Evolutionary conservation across 2,113 vertebrate genomes (phyloP), one percentile per base, ranked within the genome.

Genomic region (Hippoglossus stenolepis): DNA sequence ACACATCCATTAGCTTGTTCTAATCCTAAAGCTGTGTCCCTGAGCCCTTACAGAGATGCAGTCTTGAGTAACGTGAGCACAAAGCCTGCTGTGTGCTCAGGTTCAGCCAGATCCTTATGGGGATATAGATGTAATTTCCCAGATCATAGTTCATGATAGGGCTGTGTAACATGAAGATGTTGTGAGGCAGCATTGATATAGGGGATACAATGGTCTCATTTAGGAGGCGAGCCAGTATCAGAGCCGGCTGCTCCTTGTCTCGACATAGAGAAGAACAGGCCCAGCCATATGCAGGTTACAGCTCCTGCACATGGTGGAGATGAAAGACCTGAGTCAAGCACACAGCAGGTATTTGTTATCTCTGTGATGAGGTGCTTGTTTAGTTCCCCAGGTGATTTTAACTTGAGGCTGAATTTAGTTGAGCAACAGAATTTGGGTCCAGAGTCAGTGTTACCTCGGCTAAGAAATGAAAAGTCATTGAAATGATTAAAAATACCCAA

Each of bases 111-210:
- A 77, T 75, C 84, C 64, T 79, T 76, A 71, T 47, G 21, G 79
- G 82, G 76, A 80, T 86, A 75, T 77, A 85, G 75, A 82, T 88
- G 84, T 85, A 81, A 89, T 92, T 88, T 85, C 81, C 71, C 47
- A 74, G 91, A 85, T 87, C 87, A 88, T 71, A 79, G 86, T 88
- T 88, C 84, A 82, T 24, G 83, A 82, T 79, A 79, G 24, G 21
- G 51, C 79, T 67, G 79, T 89, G 90, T 89, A 91, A 92, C 86
- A 67, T 78, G 89, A 91, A 87, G 86, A 86, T 73, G 75, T 60
- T 74, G 85, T 76, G 70, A 82, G 88, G 81, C 70, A 72, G 61
- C 77, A 83, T 49, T 72, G 73, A 80, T 87, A 67, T 53, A 60
- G 1, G 63, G 64, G 56, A 85, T 12, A 92, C 90, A 92, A 87